Evolutionary conservation across 2,888 invertebrate species (phyloP).

Genomic region (Trisateles emortualis): DNA sequence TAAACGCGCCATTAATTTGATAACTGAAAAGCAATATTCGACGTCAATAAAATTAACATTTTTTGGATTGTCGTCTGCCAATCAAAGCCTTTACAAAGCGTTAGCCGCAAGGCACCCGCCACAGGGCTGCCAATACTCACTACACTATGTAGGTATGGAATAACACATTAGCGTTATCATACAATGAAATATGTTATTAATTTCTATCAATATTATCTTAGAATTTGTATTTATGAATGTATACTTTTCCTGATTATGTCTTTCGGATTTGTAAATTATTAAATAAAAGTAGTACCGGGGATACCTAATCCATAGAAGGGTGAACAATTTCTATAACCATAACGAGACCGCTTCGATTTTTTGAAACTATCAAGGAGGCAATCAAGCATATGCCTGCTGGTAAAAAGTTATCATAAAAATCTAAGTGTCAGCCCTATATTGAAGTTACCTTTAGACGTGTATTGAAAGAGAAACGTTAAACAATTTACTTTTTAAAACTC

Average conservation of each 20-base stretch:
- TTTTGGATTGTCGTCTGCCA: constrained; percentile 67
- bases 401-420: neutral
- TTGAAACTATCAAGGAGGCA: too few species aligned
- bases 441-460: constrained; percentile 36
- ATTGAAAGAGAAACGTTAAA: constrained; percentile 52
- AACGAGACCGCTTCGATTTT: too few species aligned
- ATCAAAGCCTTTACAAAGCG: constrained; percentile 63
- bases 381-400: too few species aligned
- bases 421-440: constrained; percentile 33
- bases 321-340: too few species aligned
- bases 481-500: constrained; percentile 52
- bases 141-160: neutral
- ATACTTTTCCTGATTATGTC: too few species aligned
- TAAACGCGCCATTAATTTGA: constrained; percentile 8
- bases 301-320: too few species aligned
- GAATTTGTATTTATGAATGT: neutral
- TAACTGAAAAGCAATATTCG: constrained; percentile 30
- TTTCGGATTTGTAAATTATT: too few species aligned
- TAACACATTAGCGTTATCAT: neutral
- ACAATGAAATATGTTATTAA: neutral
- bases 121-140: constrained; percentile 33
- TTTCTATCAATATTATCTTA: neutral
- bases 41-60: constrained; percentile 54
- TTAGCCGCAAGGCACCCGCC: constrained; percentile 44
- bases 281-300: too few species aligned